phyloP scores from a whole-genome alignment of 2,113 vertebrate species.

The Taurulus bubalis region DNA sequence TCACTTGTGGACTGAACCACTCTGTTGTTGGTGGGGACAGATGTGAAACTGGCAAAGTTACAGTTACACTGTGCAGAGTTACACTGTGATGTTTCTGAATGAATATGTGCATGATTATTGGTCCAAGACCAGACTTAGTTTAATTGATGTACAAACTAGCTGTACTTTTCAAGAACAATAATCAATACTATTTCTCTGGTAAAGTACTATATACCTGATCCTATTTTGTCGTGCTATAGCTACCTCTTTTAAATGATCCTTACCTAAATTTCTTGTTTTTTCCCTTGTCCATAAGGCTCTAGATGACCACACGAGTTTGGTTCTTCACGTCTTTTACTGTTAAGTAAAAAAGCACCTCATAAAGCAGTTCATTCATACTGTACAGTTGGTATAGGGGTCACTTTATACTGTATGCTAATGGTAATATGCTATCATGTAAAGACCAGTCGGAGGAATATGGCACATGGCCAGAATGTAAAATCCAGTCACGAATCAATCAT shows the following conservation, averaged over 20 bases:
- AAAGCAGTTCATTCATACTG: neutral
- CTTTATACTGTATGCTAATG: slow-evolving; percentile 14
- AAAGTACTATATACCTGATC: neutral
- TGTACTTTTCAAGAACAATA: neutral
- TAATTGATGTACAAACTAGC: slow-evolving; percentile 1
- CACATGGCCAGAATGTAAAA: slow-evolving; percentile 16
- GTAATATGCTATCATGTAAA: slow-evolving; percentile 16
- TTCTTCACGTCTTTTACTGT: neutral
- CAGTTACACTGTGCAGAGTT: neutral
- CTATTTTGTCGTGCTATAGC: neutral
- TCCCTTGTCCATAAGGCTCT: neutral
- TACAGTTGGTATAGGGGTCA: neutral
- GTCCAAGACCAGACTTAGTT: neutral
- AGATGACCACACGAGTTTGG: neutral
- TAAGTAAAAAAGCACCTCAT: neutral
- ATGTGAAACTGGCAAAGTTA: neutral
- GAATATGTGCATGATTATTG: neutral
- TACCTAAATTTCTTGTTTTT: neutral
- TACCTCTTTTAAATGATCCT: neutral
- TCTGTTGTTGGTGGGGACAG: neutral
- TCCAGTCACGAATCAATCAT: slow-evolving; percentile 35
- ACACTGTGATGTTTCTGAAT: slow-evolving; percentile 5
- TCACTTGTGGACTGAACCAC: slow-evolving; percentile 6
- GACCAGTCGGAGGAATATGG: neutral
- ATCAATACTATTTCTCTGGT: neutral